These are phyloP conservation scores for Callorhinus ursinus DNA, from an alignment of 2,113 vertebrate species.

Conservation along the genomic window DNA sequence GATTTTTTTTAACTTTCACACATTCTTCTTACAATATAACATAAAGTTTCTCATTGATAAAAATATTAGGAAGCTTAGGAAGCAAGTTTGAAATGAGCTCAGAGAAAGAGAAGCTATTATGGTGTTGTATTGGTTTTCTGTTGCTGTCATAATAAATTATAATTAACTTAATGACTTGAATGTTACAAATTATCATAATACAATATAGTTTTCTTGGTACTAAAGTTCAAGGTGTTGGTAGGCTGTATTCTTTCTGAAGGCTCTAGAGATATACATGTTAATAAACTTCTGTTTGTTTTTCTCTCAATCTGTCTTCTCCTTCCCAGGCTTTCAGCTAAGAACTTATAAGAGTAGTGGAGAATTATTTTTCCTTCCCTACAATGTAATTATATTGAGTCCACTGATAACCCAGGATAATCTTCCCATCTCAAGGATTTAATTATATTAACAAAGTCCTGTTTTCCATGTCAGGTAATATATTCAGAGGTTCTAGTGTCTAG, in stretches of 20 bases:
- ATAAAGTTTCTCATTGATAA: background rate
- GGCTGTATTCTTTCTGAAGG: background rate
- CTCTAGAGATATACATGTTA: background rate
- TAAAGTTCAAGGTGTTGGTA: background rate
- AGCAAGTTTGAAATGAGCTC: background rate
- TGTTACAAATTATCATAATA: background rate
- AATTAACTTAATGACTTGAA: background rate
- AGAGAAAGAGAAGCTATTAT: background rate
- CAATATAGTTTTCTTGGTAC: background rate
- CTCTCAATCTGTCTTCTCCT: background rate
- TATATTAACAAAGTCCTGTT: background rate
- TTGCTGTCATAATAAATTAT: background rate
- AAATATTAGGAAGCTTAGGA: background rate
- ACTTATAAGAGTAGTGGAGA: background rate
- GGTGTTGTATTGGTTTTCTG: background rate
- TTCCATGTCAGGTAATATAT: background rate
- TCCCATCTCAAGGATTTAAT: background rate
- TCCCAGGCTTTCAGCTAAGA: background rate
- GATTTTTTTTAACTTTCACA: background rate
- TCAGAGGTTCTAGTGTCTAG: background rate
- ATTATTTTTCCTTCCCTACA: background rate
- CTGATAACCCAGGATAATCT: background rate
- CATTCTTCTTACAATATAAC: background rate
- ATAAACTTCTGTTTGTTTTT: background rate
- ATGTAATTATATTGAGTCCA: background rate